Base-by-base conservation (phyloP, 2,888 invertebrate species). In the Drosophila subquinaria region DNA sequence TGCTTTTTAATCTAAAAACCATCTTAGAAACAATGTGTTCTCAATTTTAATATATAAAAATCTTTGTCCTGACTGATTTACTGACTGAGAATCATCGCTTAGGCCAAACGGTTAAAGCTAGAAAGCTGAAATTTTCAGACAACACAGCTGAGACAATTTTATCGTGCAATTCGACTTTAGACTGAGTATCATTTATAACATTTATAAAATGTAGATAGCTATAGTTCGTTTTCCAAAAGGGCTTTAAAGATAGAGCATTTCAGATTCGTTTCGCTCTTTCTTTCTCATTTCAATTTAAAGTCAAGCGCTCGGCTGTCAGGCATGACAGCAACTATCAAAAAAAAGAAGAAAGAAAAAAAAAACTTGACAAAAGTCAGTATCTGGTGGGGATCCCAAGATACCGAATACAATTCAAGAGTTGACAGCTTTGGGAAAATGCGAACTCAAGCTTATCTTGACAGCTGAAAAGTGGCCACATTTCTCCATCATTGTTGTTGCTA, bases 381-480 rank as follows among this genome's bases (percentile, higher is more conserved):
- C 56, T 57, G 23, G 23, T 27, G 43, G 56, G 47, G 62, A 76
- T 62, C 59, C 63, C 45, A 65, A 57, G 61, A 56, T 45, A 55
- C 30, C 42, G 42, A 15, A 40, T 30, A 86, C 84, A 87, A 81
- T 74, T 76, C 79, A 86, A 79, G 71, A 73, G 82, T 74, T 75
- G 86, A 89, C 86, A 89, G 84, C 73, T 69, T 73, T 83, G 90
- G 89, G 90, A 90, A 86, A 83, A 82, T 69, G 61, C 67, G 79
- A 87, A 70, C 82, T 74, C 63, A 15, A 17, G 48, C 20, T 35
- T 43, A 52, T 64, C 57, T 78, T 83, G 84, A 88, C 84, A 89
- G 60, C 83, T 89, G 84, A 90, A 86, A 81, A 90, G 86, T 89
- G 85, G 79, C 68, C 88, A 90, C 85, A 86, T 89, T 90, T 83